These are phyloP conservation scores for Parus major DNA, from an alignment of 2,113 vertebrate genomes.

Conservation along the genomic window DNA sequence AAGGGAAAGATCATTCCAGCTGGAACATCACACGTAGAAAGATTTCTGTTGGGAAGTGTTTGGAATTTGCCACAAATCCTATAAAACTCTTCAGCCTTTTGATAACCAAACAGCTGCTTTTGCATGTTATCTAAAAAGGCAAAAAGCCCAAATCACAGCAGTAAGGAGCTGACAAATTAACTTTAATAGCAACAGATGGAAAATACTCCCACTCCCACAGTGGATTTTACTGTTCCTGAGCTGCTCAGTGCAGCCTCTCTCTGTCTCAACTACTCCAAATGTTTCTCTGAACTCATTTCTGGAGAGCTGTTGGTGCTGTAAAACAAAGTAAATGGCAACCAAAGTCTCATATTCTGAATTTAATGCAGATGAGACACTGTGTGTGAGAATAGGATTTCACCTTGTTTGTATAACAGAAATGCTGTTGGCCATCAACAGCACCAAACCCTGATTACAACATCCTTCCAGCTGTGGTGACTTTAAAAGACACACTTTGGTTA, in stretches of 20 bases:
- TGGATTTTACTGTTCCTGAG: not conserved
- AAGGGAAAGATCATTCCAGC: slow-evolving; percentile 43
- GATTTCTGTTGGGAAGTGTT: slow-evolving; percentile 43
- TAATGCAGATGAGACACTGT: not conserved
- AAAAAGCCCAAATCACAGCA: not conserved
- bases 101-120: slow-evolving; percentile 15
- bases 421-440: not conserved
- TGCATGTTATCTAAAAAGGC: slow-evolving; percentile 21
- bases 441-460: not conserved
- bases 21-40: slow-evolving; percentile 48
- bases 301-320: not conserved
- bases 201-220: not conserved
- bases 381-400: not conserved
- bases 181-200: not conserved
- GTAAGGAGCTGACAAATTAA: slow-evolving; percentile 2
- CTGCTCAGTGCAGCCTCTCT: not conserved
- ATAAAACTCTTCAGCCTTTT: slow-evolving; percentile 15
- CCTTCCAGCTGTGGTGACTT: not conserved
- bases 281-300: not conserved
- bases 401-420: not conserved
- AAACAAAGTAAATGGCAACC: not conserved
- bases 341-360: not conserved
- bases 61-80: slow-evolving; percentile 39
- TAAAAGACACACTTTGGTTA: not conserved
- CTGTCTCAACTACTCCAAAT: not conserved